phyloP scores from a whole-genome alignment of 2,797 vertebrate genomes.

The Phrynocephalus vlangalii region DNA sequence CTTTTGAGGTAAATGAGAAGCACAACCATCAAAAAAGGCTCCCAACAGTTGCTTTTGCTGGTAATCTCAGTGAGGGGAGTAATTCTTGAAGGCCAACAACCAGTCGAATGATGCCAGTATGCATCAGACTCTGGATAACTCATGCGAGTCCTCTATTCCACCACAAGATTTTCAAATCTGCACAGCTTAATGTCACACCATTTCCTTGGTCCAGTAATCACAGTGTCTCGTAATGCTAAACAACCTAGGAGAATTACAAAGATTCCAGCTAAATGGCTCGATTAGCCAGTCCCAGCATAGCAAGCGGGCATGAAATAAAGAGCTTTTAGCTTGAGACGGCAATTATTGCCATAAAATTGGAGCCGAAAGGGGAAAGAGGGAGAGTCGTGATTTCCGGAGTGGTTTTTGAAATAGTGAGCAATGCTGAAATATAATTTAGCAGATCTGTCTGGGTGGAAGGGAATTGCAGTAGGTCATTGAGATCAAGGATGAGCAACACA shows the following conservation, averaged over 20 bases:
- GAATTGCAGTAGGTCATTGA: neutral
- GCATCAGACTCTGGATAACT: constrained; percentile 42
- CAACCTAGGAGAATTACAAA: constrained; percentile 55
- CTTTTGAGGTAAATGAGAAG: no score
- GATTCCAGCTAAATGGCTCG: constrained; percentile 47
- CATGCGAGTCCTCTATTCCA: constrained; percentile 21
- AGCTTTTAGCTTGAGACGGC: constrained; percentile 49
- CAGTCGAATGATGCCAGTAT: constrained; percentile 37
- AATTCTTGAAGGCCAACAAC: neutral
- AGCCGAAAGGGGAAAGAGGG: neutral
- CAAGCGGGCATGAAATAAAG: constrained; percentile 56
- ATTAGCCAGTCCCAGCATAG: constrained; percentile 36
- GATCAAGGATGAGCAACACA: neutral
- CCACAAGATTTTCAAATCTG: constrained; percentile 34
- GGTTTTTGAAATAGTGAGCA: constrained; percentile 18
- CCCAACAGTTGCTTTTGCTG: neutral
- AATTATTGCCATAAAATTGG: constrained; percentile 42
- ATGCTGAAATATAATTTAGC: constrained; percentile 1
- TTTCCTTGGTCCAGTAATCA: constrained; percentile 53
- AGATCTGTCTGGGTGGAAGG: neutral
- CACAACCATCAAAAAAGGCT: no score
- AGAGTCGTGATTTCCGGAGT: constrained; percentile 29
- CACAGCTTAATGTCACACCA: constrained; percentile 56
- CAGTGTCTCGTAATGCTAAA: constrained; percentile 53
- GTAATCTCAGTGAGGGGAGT: constrained; percentile 26